Conservation (phyloP, 30 jellyfish, hydroid and myxozoan genomes). For the Haliclystus octoradiatus region DNA sequence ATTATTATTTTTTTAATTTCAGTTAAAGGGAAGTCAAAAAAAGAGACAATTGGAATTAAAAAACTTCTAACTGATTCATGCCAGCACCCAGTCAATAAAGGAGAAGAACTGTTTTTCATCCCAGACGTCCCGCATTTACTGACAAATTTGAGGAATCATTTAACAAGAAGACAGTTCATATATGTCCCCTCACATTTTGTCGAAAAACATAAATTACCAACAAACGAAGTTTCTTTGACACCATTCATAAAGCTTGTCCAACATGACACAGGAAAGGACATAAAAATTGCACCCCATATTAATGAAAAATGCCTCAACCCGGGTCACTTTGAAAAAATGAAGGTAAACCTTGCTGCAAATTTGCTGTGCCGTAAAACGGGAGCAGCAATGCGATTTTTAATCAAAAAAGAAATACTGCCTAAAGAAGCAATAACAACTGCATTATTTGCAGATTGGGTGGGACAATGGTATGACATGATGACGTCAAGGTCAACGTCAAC, state of each 20-base stretch:
- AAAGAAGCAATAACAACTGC: background rate
- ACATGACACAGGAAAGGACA: background rate
- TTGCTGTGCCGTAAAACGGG: background rate
- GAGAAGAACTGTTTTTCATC: background rate
- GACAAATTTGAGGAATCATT: background rate
- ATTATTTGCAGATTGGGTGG: background rate
- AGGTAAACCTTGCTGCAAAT: background rate
- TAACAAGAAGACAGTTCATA: background rate
- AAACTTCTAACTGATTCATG: background rate
- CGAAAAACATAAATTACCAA: background rate
- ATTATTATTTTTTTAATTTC: no score
- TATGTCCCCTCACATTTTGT: background rate
- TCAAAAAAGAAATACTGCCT: background rate
- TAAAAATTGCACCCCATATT: background rate
- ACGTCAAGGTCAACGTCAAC: background rate
- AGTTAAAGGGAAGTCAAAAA: no score
- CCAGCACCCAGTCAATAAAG: background rate
- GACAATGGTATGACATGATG: background rate
- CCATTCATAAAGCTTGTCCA: background rate
- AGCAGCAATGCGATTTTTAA: background rate
- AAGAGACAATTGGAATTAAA: no score
- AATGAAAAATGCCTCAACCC: background rate
- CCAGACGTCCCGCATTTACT: background rate
- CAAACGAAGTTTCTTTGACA: background rate
- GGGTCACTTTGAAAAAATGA: background rate